Evolutionary conservation across 1,140 invertebrate species (phyloP), one percentile per base, ranked within the genome.

Genomic region (Sinonovacula constricta): DNA sequence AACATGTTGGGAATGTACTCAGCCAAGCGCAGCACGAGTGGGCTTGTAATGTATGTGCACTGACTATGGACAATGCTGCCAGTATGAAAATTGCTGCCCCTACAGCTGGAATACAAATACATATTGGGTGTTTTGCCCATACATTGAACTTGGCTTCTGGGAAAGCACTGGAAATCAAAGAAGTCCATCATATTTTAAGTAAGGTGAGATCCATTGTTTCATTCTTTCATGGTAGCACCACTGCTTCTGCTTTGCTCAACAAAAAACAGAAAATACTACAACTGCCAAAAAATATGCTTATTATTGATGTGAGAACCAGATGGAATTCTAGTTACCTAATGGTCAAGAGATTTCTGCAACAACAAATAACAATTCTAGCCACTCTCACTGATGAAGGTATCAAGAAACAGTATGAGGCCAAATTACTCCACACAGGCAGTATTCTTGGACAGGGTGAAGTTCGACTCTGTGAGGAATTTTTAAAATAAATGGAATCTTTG

Each of bases 231-330:
- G 7, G 31, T 30, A 71, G 67, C 18, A 67, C 80, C 26, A 65
- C 74, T 18, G 74, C 62, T 15, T 31, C 39, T 22, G 22, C 31
- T 39, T n/a, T 65, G 0, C 68, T 81, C 5, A 76, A 72, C 26
- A 15, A 3, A 34, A 76, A 65, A 24, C 67, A 77, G 53, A 34
- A 28, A 34, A 45, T 39, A 12, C 57, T 71, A 2, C 34, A 69
- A n/a, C 30, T 77, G 26, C 57, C 72, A 24, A 26, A 54, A 4
- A 56, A 81, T 34, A 77, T 60, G 77, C 49, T 77, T 0, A 34
- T 81, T 3, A 53, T 54, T 49, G 79, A 81, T 77, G 79, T 81
- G 2, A 24, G 12, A 34, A 76, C 79, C 10, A 54, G 79, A 12
- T 81, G 79, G n/a, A n/a, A n/a, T n/a, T n/a, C n/a, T n/a, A n/a